Percentiles rank a stretch among this genome's conserved stretches.
Conservation (phyloP, 2,797 vertebrate genomes). For the Sebastes aleutianus region DNA sequence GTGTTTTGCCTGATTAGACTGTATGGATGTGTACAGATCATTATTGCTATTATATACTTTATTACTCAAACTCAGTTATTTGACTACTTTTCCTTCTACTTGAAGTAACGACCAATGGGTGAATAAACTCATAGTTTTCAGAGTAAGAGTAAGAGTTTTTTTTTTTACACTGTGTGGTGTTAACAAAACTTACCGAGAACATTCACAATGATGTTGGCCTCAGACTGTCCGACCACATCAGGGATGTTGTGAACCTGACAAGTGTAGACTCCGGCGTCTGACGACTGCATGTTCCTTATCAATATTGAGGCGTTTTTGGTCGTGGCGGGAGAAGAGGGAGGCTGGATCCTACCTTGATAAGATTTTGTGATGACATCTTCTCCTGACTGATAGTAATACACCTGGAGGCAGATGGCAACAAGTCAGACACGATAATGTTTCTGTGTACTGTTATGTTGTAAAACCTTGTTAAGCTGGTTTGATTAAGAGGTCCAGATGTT, state of each 20-base stretch:
- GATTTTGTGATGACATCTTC: not conserved
- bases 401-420: conserved; percentile 51
- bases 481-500: not conserved
- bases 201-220: conserved; percentile 74
- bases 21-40: not conserved
- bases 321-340: conserved; percentile 61
- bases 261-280: conserved; percentile 84
- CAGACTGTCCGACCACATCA: conserved; percentile 68
- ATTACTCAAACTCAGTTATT: not conserved
- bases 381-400: conserved; percentile 71
- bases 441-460: not conserved
- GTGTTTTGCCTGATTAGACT: not conserved
- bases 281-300: conserved; percentile 83
- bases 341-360: conserved; percentile 76
- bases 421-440: not conserved
- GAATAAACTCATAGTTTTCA: not conserved
- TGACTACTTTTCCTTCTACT: not conserved
- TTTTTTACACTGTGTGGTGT: not conserved
- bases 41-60: not conserved
- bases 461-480: not conserved
- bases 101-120: not conserved
- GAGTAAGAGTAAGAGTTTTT: too few relatives aligned
- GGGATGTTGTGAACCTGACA: conserved; percentile 86
- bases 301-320: conserved; percentile 82
- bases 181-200: conserved; percentile 80